Evolutionary conservation across 2,113 vertebrate genomes (phyloP), one percentile per base, ranked within the genome.

Genomic region (Sialia sialis): DNA sequence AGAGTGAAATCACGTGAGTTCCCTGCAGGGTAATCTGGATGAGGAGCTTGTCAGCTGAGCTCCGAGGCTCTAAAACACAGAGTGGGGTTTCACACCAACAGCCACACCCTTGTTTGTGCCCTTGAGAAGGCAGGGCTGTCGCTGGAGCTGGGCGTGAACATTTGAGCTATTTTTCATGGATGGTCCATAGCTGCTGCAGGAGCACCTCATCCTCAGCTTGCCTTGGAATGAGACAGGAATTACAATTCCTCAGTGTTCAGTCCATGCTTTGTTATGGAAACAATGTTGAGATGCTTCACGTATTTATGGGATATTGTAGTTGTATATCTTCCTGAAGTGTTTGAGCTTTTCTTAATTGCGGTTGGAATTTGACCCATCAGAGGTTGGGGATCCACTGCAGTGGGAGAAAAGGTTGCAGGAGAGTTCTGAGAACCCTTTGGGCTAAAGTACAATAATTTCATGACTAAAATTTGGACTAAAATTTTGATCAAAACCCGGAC

Each of bases 221-320:
- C 9, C 58, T 34, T 22, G 41, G 56, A 43, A 48, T 16, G 22
- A n/a, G 25, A 30, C 11, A 46, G 55, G 38, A 78, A 46, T 15
- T 4, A 1, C 26, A 44, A 21, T 34, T 62, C n/a, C 55, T 74
- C 15, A 3, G 2, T 0, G 2, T 6, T 6, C 10, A 27, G 30
- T 23, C 51, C 16, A 0, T 2, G 13, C 6, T 62, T 54, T 34
- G 51, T 41, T 58, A 7, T 8, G 22, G 29, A 21, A 56, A 26
- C 29, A 74, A 7, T 1, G 1, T 4, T 49, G 58, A 49, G 54
- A 19, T 38, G 16, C 17, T 49, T 48, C 13, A 3, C 13, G 3
- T 15, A 6, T 64, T 66, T 64, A 16, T 56, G 26, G 43, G 43
- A 26, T 7, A 14, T 9, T 4, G 7, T 8, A 51, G 32, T 7